These are phyloP conservation scores for Diabrotica virgifera DNA, from an alignment of 1,140 invertebrate genomes.

Conservation along the genomic window DNA sequence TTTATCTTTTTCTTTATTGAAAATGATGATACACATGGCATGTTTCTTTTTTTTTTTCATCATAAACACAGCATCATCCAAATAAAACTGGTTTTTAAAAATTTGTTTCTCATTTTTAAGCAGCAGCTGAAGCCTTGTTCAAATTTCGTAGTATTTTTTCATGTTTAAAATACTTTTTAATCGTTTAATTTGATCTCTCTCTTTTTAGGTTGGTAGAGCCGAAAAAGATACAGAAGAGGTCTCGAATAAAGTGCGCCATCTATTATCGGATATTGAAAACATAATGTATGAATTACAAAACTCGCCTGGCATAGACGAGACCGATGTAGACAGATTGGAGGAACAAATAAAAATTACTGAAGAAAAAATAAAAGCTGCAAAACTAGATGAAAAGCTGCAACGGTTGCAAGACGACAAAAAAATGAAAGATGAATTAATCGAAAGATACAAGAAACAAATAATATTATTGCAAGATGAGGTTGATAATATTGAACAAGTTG, in stretches of 20 bases:
- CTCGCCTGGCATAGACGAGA: conserved; percentile 70
- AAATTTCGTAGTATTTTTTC: too few relatives aligned
- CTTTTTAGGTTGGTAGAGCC: conserved; percentile 76
- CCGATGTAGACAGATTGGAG: conserved; percentile 70
- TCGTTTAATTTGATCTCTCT: background rate
- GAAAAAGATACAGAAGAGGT: conserved; percentile 77
- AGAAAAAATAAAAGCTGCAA: conserved; percentile 65
- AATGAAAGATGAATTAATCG: conserved; percentile 73
- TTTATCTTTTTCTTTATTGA: too few relatives aligned
- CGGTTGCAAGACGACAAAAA: conserved; percentile 69
- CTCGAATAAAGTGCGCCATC: conserved; percentile 75
- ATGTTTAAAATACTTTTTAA: too few relatives aligned
- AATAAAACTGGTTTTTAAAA: too few relatives aligned
- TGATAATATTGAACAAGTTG: conserved; percentile 81
- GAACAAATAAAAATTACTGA: conserved; percentile 71
- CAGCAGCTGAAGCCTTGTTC: too few relatives aligned
- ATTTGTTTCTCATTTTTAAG: too few relatives aligned
- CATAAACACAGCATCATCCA: too few relatives aligned
- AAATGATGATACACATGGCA: too few relatives aligned
- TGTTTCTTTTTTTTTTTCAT: too few relatives aligned
- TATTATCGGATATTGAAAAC: conserved; percentile 71
- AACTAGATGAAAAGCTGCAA: conserved; percentile 74
- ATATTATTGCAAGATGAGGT: conserved; percentile 73
- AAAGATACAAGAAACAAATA: conserved; percentile 80
- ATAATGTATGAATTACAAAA: conserved; percentile 80